phyloP scores from a whole-genome alignment of 2,888 invertebrate species.

The Teinopalpus imperialis region DNA sequence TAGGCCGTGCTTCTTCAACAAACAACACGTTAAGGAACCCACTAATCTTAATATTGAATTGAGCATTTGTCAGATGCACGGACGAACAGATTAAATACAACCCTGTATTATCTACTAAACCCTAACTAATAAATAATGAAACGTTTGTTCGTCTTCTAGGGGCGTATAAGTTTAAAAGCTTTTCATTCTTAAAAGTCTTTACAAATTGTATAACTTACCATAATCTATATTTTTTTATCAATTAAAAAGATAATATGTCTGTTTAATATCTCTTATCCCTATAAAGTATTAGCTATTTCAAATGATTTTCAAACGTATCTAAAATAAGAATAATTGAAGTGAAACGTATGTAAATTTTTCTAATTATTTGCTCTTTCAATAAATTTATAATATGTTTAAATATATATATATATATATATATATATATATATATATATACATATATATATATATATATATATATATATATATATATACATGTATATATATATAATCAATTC shows the following conservation, averaged over 20 bases:
- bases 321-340: constrained; percentile 28
- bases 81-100: constrained; percentile 74
- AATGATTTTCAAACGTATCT: constrained; percentile 24
- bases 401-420: too few relatives aligned
- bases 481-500: constrained; percentile 63
- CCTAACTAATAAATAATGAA: constrained; percentile 64
- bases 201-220: constrained; percentile 74
- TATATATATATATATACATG: constrained; percentile 35
- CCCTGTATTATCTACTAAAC: constrained; percentile 71
- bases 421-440: constrained; percentile 22
- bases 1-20: constrained; percentile 63
- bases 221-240: constrained; percentile 58
- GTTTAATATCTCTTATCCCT: constrained; percentile 56
- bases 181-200: constrained; percentile 71
- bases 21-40: constrained; percentile 56
- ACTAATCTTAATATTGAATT: constrained; percentile 70
- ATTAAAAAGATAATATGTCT: constrained; percentile 48
- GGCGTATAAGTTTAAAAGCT: constrained; percentile 72
- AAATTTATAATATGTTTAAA: constrained; percentile 45
- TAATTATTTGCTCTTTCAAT: constrained; percentile 39
- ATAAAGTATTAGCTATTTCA: constrained; percentile 46
- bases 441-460: background rate
- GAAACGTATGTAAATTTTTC: constrained; percentile 38
- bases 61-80: constrained; percentile 75
- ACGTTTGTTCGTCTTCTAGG: constrained; percentile 57